A percentile compares a stretch with the other conserved stretches of the same genome.
These are phyloP conservation scores for Catharus ustulatus DNA, from an alignment of 2,797 vertebrate species.

Conservation along the genomic window DNA sequence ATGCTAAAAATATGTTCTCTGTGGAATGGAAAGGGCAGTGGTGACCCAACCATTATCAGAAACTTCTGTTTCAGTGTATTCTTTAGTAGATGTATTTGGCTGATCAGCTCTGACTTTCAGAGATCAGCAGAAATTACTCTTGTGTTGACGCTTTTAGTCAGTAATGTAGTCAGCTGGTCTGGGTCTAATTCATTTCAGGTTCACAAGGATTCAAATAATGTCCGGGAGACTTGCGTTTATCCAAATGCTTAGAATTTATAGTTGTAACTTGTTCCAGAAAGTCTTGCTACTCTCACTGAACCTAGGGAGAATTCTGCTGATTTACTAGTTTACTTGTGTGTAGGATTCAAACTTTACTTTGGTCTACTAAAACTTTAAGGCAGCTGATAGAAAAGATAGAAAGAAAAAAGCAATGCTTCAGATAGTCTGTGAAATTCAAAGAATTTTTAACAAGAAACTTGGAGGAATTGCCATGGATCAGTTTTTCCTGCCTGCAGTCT, in stretches of 20 bases:
- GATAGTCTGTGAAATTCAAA: not conserved
- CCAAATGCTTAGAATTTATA: not conserved
- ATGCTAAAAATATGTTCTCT: not conserved
- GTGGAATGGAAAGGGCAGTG: not conserved
- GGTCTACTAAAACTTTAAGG: not conserved
- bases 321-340: not conserved
- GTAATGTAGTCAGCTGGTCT: conserved; percentile 59
- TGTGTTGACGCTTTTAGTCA: conserved; percentile 60
- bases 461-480: not conserved
- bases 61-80: conserved; percentile 49
- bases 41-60: conserved; percentile 17
- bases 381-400: not conserved
- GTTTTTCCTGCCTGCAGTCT: not conserved
- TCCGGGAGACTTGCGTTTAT: conserved; percentile 27
- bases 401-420: not conserved
- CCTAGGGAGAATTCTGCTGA: not conserved
- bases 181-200: conserved; percentile 42
- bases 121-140: conserved; percentile 64
- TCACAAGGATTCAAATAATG: conserved; percentile 46
- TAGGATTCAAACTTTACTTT: not conserved
- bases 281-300: conserved; percentile 2
- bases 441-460: not conserved
- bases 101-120: conserved; percentile 58
- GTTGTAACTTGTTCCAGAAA: conserved; percentile 14
- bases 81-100: conserved; percentile 56